Base-by-base conservation (phyloP, 2,113 vertebrate genomes). In the Polypterus senegalus region DNA sequence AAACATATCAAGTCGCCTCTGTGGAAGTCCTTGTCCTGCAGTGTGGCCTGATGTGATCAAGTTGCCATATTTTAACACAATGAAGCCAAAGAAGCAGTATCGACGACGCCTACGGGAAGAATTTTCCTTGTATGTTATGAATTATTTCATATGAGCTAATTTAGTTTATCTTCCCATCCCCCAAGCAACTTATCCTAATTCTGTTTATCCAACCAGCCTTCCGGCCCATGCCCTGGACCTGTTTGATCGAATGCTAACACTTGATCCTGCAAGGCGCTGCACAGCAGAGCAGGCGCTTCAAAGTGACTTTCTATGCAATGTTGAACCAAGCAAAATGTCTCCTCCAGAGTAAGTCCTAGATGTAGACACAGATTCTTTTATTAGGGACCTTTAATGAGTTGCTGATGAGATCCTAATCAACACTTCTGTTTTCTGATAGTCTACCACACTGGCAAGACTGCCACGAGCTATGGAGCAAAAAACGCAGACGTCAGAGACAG, bases 81-180 rank as follows among this genome's bases (percentile, higher is more conserved):
- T 98, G 96, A 97, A 97, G 70, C 96, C 96, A 61, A 98, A 97
- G 84, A 98, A 98, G 76, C 96, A 98, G 75, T 98, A 98, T 74
- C 86, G 96, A 60, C 81, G 96, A 48, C 86, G 93, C 10, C 84
- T 98, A 63, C 81, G 94, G 57, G 96, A 98, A 77, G 96, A 98
- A 76, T 98, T 98, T 73, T 88, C 92, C 68, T 91, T 97, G 94
- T 97, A 79, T 86, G 87, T 86, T 47, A 45, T 27, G 27, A 27
- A 27, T 27, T 27, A 27, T 27, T 27, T 27, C 27, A 27, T 27
- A 27, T 27, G 27, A 27, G 27, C 27, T 27, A 27, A 27, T 27
- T 27, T 27, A 27, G 27, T 27, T 27, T 27, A 27, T 27, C 27
- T 27, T 27, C 27, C 27, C 27, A 27, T 27, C 27, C 27, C 27